These are phyloP conservation scores for Botia almorhae DNA, from an alignment of 2,797 vertebrate species.

Conservation along the genomic window DNA sequence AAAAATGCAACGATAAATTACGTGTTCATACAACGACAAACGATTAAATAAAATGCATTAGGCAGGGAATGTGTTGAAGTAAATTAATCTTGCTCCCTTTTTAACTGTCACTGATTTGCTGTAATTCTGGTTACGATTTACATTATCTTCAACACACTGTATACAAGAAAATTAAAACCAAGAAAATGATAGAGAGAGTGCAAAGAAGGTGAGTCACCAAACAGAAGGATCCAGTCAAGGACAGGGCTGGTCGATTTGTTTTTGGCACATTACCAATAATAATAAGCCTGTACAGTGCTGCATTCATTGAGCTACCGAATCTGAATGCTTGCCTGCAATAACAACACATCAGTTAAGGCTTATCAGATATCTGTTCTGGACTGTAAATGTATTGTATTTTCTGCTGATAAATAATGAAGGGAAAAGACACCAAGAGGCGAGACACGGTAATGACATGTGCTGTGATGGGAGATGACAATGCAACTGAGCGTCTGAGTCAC, in stretches of 20 bases:
- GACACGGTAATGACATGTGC: constrained; percentile 34
- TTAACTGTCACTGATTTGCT: constrained; percentile 9
- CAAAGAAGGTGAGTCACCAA: constrained; percentile 54
- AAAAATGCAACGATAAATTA: constrained; percentile 53
- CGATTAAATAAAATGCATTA: constrained; percentile 51
- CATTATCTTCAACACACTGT: constrained; percentile 8
- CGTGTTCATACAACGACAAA: constrained; percentile 40
- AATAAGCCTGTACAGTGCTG: constrained; percentile 48
- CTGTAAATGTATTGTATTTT: not conserved
- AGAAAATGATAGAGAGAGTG: constrained; percentile 26
- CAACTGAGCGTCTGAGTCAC: constrained; percentile 46
- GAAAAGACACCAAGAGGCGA: constrained; percentile 42
- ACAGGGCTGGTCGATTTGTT: constrained; percentile 49
- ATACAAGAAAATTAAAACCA: constrained; percentile 25
- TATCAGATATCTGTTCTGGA: constrained; percentile 24
- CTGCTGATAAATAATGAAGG: constrained; percentile 17
- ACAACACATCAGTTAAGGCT: constrained; percentile 44
- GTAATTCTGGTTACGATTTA: not conserved
- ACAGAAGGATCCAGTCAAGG: constrained; percentile 70
- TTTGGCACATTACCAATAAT: constrained; percentile 54
- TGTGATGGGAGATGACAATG: constrained; percentile 23
- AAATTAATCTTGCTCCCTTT: constrained; percentile 43
- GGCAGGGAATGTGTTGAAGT: constrained; percentile 35
- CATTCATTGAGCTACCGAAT: constrained; percentile 52
- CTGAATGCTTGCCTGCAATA: constrained; percentile 37